Base-by-base conservation (phyloP, 1,140 invertebrate species). In the Euura lappo region DNA sequence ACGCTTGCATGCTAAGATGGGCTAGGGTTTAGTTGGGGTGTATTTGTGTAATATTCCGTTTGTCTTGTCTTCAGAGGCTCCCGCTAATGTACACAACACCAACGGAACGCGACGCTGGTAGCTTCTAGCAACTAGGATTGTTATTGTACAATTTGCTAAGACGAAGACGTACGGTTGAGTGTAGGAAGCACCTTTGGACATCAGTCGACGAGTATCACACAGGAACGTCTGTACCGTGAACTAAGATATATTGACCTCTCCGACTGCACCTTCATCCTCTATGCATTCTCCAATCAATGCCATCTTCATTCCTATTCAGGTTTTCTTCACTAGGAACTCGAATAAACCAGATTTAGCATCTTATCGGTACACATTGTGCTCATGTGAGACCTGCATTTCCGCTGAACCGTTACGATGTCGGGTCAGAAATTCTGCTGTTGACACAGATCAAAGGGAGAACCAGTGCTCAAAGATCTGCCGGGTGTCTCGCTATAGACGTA, bases 41-140 rank as follows among this genome's bases (percentile, higher is more conserved):
- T 87, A 87, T 88, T 88, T 87, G 86, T 86, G 85, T 87, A 88
- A 88, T 88, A 88, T 88, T 88, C 85, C 87, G 87, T 86, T 88
- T 88, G 87, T 88, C 87, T 88, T 87, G 85, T 81, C 84, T 86
- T 84, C 81, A 83, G 84, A 86, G 84, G 82, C 84, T 85, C 82
- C 28, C 82, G 80, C 85, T 87, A 87, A 88, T 88, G 87, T 85
- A 87, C 84, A 88, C 84, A 88, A 86, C 83, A 81, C 80, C 65
- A 72, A 70, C 67, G 79, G 68, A 77, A 76, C 44, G 72, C 80
- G 80, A 79, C 83, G 81, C 79, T 82, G 78, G 74, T 76, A 84
- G 79, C 80, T 79, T 81, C 51, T 5, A 60, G 51, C 84, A 80
- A 80, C 85, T 80, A 81, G 80, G 82, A 87, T 87, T 88, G 87